Percentiles rank a stretch among this genome's conserved stretches.
These are phyloP conservation scores for Drosophila paulistorum DNA, from an alignment of 1,140 invertebrate species.

Conservation along the genomic window DNA sequence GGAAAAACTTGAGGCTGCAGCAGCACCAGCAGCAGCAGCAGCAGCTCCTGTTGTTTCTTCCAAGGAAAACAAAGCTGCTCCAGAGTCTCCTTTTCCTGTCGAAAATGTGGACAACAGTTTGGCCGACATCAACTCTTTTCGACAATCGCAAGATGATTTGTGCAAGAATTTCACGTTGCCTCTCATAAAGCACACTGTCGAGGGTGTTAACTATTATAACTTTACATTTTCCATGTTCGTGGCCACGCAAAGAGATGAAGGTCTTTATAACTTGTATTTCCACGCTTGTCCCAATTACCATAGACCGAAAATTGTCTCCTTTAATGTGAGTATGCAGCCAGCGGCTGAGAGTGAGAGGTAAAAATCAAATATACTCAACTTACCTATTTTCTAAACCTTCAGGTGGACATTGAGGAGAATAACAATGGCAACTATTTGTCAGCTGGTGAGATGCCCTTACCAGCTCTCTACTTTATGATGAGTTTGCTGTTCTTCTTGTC, in stretches of 20 bases:
- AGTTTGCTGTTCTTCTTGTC: slow-evolving; percentile 94
- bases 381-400: background rate
- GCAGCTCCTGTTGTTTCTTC: background rate
- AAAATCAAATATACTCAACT: background rate
- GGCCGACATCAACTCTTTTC: slow-evolving; percentile 37
- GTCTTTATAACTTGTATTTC: slow-evolving; percentile 97
- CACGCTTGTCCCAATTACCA: slow-evolving; percentile 94
- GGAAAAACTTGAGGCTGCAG: background rate
- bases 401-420: slow-evolving; percentile 93
- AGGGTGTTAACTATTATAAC: slow-evolving; percentile 67
- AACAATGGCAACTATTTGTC: slow-evolving; percentile 96
- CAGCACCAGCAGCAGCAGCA: background rate
- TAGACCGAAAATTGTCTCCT: slow-evolving; percentile 74
- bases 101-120: slow-evolving; percentile 21
- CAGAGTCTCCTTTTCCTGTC: slow-evolving; percentile 21
- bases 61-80: slow-evolving; percentile 8
- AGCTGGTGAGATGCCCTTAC: slow-evolving; percentile 98
- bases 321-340: slow-evolving; percentile 72
- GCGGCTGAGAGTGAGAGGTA: background rate
- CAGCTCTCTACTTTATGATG: slow-evolving; percentile 95
- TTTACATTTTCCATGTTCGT: slow-evolving; percentile 91
- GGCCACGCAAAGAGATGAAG: slow-evolving; percentile 90
- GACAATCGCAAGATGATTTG: slow-evolving; percentile 54
- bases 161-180: slow-evolving; percentile 69
- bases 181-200: slow-evolving; percentile 41